phyloP scores from a whole-genome alignment of 2,113 vertebrate genomes.

The Scolopax mira region DNA sequence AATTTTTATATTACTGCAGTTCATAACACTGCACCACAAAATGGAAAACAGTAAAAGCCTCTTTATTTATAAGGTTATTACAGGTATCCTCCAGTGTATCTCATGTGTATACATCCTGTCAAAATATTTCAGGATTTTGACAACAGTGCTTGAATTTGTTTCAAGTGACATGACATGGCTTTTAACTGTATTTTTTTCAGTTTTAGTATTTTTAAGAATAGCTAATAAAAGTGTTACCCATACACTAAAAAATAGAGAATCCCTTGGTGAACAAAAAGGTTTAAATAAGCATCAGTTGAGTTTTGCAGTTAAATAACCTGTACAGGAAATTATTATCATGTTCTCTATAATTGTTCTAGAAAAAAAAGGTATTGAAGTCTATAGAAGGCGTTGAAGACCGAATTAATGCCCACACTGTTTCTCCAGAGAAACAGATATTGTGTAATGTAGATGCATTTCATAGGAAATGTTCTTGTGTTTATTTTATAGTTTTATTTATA shows the following conservation, averaged over 20 bases:
- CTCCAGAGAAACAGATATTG: constrained; percentile 55
- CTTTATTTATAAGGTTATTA: constrained; percentile 59
- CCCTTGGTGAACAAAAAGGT: constrained; percentile 5
- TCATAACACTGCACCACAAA: constrained; percentile 4
- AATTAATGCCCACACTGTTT: constrained; percentile 65
- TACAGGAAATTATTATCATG: constrained; percentile 56
- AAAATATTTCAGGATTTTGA: constrained; percentile 58
- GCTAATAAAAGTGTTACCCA: neutral
- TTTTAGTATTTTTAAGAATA: constrained; percentile 17
- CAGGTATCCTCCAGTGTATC: constrained; percentile 31
- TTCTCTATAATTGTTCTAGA: constrained; percentile 54
- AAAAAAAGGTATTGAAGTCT: constrained; percentile 30
- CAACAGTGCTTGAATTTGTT: constrained; percentile 30
- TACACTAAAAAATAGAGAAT: neutral
- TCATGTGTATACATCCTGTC: constrained; percentile 43
- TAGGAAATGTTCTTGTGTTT: constrained; percentile 41
- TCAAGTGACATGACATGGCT: constrained; percentile 46
- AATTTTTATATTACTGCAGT: constrained; percentile 19
- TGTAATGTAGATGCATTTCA: constrained; percentile 51
- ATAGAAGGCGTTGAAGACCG: constrained; percentile 56
- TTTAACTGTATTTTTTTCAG: constrained; percentile 29
- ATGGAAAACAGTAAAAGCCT: constrained; percentile 51
- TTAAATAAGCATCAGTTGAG: constrained; percentile 34
- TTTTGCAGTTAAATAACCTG: constrained; percentile 52
- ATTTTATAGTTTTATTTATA: constrained; percentile 36